phyloP scores from a whole-genome alignment of 2,888 invertebrate species.

The Acanthosepion esculentum region DNA sequence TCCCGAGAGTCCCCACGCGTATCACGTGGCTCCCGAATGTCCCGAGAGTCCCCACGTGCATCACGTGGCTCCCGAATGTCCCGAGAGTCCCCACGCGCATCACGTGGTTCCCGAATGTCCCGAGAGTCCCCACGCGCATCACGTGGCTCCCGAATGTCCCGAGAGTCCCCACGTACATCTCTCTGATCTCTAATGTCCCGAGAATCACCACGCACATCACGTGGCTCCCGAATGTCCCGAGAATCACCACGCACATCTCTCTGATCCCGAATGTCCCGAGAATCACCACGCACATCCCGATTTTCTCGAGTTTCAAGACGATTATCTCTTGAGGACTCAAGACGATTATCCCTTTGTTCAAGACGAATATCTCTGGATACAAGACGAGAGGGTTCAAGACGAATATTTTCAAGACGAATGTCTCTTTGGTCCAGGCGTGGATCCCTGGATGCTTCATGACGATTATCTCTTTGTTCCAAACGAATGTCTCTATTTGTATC shows the following conservation, averaged over 20 bases:
- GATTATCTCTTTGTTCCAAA: neutral
- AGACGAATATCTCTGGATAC: constrained; percentile 36
- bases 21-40: constrained; percentile 39
- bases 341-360: constrained; percentile 38
- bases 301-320: constrained; percentile 45
- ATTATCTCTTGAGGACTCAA: constrained; percentile 40
- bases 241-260: constrained; percentile 25
- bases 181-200: constrained; percentile 47
- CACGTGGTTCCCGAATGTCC: constrained; percentile 34
- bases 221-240: constrained; percentile 8
- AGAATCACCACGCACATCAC: constrained; percentile 17
- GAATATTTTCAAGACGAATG: constrained; percentile 1
- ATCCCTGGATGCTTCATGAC: neutral
- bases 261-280: constrained; percentile 36
- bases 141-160: constrained; percentile 42
- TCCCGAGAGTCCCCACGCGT: constrained; percentile 40
- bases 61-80: constrained; percentile 40
- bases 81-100: constrained; percentile 41
- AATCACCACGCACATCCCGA: constrained; percentile 24
- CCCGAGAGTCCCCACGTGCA: constrained; percentile 44
- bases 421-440: neutral
- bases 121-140: constrained; percentile 46
- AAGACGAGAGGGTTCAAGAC: constrained; percentile 24
- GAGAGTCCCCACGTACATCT: constrained; percentile 43
- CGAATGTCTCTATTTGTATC: constrained; percentile 23